Percentiles rank a stretch among this genome's conserved stretches.
These are phyloP conservation scores for Sebastes cheni DNA, from an alignment of 2,797 vertebrate species.

Conservation along the genomic window DNA sequence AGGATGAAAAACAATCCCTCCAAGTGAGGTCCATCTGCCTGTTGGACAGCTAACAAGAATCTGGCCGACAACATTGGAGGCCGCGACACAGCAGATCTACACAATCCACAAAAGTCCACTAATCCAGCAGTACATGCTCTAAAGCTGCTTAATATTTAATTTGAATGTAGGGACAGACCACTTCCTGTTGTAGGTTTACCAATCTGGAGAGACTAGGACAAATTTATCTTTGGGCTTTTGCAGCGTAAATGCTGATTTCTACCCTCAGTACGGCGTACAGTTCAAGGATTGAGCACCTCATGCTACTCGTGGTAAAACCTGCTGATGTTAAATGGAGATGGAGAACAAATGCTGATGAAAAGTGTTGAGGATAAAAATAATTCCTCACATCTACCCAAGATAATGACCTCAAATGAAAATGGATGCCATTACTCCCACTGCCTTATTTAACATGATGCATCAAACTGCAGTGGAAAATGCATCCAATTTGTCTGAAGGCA, in stretches of 20 bases:
- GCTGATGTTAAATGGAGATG: constrained; percentile 6
- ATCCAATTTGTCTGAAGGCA: constrained; percentile 15
- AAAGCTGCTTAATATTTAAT: constrained; percentile 69
- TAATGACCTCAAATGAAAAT: constrained; percentile 50
- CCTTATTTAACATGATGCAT: constrained; percentile 45
- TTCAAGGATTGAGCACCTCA: constrained; percentile 40
- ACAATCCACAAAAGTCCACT: constrained; percentile 59
- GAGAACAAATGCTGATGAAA: constrained; percentile 10
- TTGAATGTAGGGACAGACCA: constrained; percentile 15
- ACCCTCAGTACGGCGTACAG: constrained; percentile 11
- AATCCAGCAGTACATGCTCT: constrained; percentile 54
- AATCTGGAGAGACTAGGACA: constrained; percentile 23
- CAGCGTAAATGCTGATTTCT: constrained; percentile 41
- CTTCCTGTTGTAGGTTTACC: constrained; percentile 33
- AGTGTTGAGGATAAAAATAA: background rate
- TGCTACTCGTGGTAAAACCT: constrained; percentile 10
- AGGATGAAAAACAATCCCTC: constrained; percentile 24
- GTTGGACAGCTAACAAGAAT: constrained; percentile 13
- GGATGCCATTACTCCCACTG: constrained; percentile 13
- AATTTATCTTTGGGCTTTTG: constrained; percentile 30
- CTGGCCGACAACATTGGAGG: constrained; percentile 14
- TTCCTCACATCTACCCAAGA: constrained; percentile 28
- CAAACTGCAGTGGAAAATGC: constrained; percentile 21
- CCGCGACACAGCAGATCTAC: constrained; percentile 37
- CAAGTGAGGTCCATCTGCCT: constrained; percentile 19